Base-by-base conservation (phyloP, 2,888 invertebrate genomes). In the Cataglyphis cursor region DNA sequence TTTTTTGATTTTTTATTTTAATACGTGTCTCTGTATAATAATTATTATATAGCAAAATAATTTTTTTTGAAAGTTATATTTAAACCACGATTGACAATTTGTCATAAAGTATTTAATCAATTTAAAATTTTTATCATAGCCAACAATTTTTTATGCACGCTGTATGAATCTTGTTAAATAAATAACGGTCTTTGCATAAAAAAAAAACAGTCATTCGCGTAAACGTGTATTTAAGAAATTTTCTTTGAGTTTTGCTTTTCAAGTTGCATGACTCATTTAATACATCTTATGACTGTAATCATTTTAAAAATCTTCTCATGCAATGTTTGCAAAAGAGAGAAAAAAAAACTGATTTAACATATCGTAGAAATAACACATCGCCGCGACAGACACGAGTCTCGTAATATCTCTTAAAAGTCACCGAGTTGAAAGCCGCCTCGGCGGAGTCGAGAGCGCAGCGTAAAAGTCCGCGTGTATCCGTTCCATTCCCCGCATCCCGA, bases 401-500 rank as follows among this genome's bases (percentile, higher is more conserved):
- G 18, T 24, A 44, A 59, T 73, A 73, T 44, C 74, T 59, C 28
- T 57, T 73, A 44, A 59, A 68, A 80, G 74, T 80, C 44, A 44
- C 70, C 24, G 38, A 4, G 72, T 31, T 48, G 74, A 80, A 80
- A 59, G 74, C 74, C 44, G 44, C 31, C 78, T 24, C 21, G n/a
- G 9, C 15, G 21, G 44, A 35, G 21, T 31, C 44, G 78, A 73
- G 59, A 74, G 57, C 21, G 2, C 57, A 18, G 59, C 44, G 57
- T 80, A 80, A 80, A 78, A 80, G 74, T 76, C 54, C 80, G 61
- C 73, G 61, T 44, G 64, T 80, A 51, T 51, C 48, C 44, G 59
- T 76, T 81, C 81, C 65, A 54, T 85, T 82, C 87, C 66, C 62
- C 66, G 21, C 74, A 31, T 41, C 61, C 21, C 76, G 28, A 82